phyloP scores from a whole-genome alignment of 2,113 vertebrate species.

The Leiothrix lutea region DNA sequence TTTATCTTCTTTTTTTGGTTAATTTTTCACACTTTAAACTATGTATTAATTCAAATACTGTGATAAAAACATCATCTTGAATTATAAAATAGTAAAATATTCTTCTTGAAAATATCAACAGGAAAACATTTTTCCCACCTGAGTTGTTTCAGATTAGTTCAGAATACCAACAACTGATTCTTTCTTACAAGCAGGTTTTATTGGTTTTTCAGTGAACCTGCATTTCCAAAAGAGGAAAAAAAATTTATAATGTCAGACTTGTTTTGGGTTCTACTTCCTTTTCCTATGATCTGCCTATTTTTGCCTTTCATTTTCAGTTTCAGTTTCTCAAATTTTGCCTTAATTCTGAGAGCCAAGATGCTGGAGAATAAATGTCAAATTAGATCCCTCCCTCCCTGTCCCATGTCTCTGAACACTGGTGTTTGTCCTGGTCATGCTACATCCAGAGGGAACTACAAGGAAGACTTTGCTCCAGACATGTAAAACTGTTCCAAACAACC shows the following conservation, averaged over 20 bases:
- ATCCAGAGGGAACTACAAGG: not conserved
- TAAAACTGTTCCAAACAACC: not conserved
- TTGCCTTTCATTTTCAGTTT: not conserved
- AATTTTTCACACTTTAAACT: not conserved
- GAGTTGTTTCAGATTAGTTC: not conserved
- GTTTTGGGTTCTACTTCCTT: not conserved
- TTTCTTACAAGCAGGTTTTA: not conserved
- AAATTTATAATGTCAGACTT: not conserved
- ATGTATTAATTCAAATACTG: not conserved
- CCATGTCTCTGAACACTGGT: fast-evolving
- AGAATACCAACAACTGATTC: not conserved
- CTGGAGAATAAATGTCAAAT: not conserved
- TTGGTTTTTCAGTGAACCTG: not conserved
- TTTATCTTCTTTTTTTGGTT: not conserved
- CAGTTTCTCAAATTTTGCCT: not conserved
- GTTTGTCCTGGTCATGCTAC: not conserved
- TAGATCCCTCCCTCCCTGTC: not conserved
- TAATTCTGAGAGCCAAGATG: not conserved
- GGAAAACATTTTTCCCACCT: not conserved
- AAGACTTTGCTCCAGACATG: not conserved
- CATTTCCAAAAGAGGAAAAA: not conserved
- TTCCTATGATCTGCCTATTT: not conserved
- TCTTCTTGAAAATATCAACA: not conserved
- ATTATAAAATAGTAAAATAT: not conserved
- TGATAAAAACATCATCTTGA: not conserved